Percentiles rank a stretch among this genome's conserved stretches.
phyloP scores from a whole-genome alignment of 1,140 invertebrate species.

The Plodia interpunctella region DNA sequence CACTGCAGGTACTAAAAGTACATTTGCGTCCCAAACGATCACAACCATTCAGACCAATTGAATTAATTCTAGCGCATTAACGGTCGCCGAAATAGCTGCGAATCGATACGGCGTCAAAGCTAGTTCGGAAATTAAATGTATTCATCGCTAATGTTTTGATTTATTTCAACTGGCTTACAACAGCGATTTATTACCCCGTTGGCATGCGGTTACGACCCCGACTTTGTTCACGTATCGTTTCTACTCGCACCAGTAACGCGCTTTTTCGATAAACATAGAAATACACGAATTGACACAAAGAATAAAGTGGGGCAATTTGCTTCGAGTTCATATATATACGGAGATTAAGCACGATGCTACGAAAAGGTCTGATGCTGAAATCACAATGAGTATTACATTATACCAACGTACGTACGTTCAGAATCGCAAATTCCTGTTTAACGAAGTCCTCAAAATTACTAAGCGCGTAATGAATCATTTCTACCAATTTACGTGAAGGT shows the following conservation, averaged over 20 bases:
- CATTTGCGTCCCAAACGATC: background rate
- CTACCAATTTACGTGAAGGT: conserved; percentile 9
- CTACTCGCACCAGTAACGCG: background rate
- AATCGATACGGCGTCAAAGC: conserved; percentile 31
- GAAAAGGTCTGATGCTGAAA: conserved; percentile 23
- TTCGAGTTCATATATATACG: conserved; percentile 25
- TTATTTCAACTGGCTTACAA: conserved; percentile 22
- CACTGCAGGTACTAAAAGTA: conserved; percentile 10
- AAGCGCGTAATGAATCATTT: conserved; percentile 21
- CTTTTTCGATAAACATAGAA: background rate
- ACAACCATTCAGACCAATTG: conserved; percentile 14
- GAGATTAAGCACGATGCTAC: conserved; percentile 26
- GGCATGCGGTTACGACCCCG: conserved; percentile 12
- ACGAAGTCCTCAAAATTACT: conserved; percentile 23
- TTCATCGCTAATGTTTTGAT: conserved; percentile 33
- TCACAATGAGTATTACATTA: conserved; percentile 30
- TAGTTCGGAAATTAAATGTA: conserved; percentile 42
- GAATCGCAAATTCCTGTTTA: conserved; percentile 23
- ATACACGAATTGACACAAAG: conserved; percentile 14
- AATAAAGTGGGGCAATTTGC: conserved; percentile 29
- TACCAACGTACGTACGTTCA: conserved; percentile 9
- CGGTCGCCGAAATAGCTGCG: conserved; percentile 26
- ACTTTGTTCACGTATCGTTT: background rate
- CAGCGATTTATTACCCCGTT: conserved; percentile 8
- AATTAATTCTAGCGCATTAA: conserved; percentile 37